Evolutionary conservation across 2,113 vertebrate genomes (phyloP).

Genomic region (Protobothrops mucrosquamatus): DNA sequence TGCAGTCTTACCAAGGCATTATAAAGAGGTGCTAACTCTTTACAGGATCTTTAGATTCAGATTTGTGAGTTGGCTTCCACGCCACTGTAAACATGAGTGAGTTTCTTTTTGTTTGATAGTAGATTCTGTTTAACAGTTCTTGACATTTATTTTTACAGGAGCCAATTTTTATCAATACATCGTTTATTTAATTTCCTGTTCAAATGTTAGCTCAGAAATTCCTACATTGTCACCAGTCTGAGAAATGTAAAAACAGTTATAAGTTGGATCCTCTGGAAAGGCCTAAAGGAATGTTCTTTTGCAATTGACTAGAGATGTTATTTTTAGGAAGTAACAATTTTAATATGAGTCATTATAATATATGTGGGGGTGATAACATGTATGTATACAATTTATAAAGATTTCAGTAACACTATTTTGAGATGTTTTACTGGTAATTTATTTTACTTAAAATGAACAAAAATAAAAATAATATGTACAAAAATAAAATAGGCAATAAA

Average conservation of each 20-base stretch:
- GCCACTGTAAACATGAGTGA: not conserved
- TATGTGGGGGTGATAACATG: conserved; percentile 11
- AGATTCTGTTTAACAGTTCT: not conserved
- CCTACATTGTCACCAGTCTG: not conserved
- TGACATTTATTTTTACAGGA: not conserved
- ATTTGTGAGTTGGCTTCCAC: not conserved
- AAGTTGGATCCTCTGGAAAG: conserved; percentile 22
- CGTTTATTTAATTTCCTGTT: not conserved
- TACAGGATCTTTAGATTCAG: not conserved
- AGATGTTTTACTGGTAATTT: not conserved
- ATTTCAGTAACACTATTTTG: not conserved
- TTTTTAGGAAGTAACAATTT: conserved; percentile 50
- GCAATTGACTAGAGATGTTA: conserved; percentile 51
- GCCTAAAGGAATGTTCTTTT: conserved; percentile 46
- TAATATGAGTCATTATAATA: conserved; percentile 44
- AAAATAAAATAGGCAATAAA: not conserved
- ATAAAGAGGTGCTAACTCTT: not conserved
- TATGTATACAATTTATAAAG: not conserved
- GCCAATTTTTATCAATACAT: not conserved
- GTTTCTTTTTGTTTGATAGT: not conserved
- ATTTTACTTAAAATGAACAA: not conserved
- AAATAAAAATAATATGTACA: not conserved
- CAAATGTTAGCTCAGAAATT: not conserved
- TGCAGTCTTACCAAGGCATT: not conserved
- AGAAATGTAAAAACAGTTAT: conserved; percentile 42